Conservation (phyloP, 1,140 invertebrate species). For the Leptopilina boulardi region DNA sequence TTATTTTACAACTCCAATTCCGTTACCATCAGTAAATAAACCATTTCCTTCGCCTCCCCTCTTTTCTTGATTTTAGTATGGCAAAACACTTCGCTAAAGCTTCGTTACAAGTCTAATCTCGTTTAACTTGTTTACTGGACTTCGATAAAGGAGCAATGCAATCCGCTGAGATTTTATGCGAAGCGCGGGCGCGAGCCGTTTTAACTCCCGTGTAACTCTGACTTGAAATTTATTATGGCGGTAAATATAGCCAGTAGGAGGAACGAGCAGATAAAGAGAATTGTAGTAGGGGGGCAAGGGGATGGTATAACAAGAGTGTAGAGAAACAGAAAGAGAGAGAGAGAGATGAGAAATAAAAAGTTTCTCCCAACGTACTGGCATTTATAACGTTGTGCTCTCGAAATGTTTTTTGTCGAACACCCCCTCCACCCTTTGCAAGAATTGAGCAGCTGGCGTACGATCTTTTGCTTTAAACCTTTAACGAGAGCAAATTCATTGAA, state of each 20-base stretch:
- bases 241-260: conserved; percentile 55
- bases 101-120: conserved; percentile 67
- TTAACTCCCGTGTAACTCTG: conserved; percentile 49
- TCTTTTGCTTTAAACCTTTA: conserved; percentile 20
- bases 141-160: conserved; percentile 65
- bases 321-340: not conserved
- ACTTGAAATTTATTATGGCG: conserved; percentile 65
- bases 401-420: not conserved
- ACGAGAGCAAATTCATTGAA: not conserved
- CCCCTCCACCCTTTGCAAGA: not conserved
- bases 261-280: conserved; percentile 25
- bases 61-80: conserved; percentile 48
- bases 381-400: conserved; percentile 32
- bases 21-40: conserved; percentile 17
- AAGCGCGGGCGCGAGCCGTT: conserved; percentile 32
- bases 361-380: conserved; percentile 22
- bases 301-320: conserved; percentile 3
- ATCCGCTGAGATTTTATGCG: conserved; percentile 55
- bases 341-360: conserved; percentile 12
- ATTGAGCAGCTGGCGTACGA: conserved; percentile 21
- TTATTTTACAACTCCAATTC: conserved; percentile 39
- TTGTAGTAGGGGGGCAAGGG: not conserved
- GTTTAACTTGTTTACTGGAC: conserved; percentile 70
- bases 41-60: conserved; percentile 43
- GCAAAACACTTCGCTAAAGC: conserved; percentile 43